Evolutionary conservation across 2,113 vertebrate species (phyloP).

Genomic region (Sprattus sprattus): DNA sequence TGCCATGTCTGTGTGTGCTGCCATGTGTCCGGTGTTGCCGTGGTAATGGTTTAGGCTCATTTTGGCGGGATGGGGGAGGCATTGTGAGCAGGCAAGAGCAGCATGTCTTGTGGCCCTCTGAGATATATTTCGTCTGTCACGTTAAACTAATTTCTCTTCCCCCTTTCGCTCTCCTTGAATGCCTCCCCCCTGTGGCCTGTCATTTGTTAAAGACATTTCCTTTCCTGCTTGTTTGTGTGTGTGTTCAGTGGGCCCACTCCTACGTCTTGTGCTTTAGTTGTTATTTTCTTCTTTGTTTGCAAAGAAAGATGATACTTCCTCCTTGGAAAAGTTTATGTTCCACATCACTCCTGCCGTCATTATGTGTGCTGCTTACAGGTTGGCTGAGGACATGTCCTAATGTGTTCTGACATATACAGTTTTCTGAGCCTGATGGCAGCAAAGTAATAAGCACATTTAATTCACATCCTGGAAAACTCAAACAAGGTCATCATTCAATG

Average conservation of each 20-base stretch:
- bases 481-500: background rate
- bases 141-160: background rate
- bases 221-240: background rate
- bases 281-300: too few species aligned
- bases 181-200: background rate
- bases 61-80: background rate
- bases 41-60: slow-evolving; percentile 37
- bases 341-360: background rate
- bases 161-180: background rate
- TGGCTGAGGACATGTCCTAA: background rate
- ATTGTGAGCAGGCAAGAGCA: background rate
- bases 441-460: background rate
- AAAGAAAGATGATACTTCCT: too few species aligned
- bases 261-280: too few species aligned
- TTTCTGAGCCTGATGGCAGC: background rate
- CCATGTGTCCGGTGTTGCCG: slow-evolving; percentile 48
- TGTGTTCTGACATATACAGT: background rate
- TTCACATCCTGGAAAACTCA: background rate
- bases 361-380: background rate
- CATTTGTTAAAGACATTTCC: background rate
- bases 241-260: background rate
- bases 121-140: background rate
- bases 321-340: background rate
- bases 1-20: slow-evolving; percentile 24
- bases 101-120: background rate